Evolutionary conservation across 2,113 vertebrate species (phyloP).

Genomic region (Mobula hypostoma): DNA sequence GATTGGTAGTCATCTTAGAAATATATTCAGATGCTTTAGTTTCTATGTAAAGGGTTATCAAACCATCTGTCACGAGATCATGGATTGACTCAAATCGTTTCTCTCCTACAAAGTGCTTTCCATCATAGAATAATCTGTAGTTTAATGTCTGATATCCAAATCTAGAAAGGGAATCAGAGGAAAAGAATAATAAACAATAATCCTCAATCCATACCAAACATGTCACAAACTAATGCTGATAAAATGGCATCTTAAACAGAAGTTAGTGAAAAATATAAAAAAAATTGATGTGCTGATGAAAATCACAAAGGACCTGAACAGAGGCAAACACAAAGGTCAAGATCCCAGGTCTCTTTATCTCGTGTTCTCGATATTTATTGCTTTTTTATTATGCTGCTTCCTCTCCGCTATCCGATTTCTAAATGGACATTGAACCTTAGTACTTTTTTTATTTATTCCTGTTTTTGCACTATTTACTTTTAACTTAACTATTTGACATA

Average conservation of each 20-base stretch:
- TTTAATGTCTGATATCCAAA: constrained; percentile 92
- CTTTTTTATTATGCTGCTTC: no score
- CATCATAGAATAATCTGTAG: constrained; percentile 93
- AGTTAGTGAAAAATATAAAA: no score
- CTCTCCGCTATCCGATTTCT: no score
- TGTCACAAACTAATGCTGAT: neutral
- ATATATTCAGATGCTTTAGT: constrained; percentile 96
- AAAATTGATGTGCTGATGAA: no score
- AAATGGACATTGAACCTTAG: no score
- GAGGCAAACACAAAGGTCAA: no score
- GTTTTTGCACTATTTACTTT: no score
- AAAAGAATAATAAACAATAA: neutral
- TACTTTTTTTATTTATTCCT: no score
- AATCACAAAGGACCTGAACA: no score
- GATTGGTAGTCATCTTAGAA: constrained; percentile 96
- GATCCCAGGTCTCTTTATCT: no score
- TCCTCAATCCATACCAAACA: neutral
- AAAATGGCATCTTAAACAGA: neutral
- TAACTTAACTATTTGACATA: no score
- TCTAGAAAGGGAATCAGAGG: constrained; percentile 51
- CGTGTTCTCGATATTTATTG: no score
- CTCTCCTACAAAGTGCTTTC: constrained; percentile 95
- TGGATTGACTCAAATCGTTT: constrained; percentile 95
- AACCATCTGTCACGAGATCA: constrained; percentile 90
- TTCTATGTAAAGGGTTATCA: constrained; percentile 95